phyloP scores from a whole-genome alignment of 2,888 invertebrate genomes.

The Brachyopa scutellaris region DNA sequence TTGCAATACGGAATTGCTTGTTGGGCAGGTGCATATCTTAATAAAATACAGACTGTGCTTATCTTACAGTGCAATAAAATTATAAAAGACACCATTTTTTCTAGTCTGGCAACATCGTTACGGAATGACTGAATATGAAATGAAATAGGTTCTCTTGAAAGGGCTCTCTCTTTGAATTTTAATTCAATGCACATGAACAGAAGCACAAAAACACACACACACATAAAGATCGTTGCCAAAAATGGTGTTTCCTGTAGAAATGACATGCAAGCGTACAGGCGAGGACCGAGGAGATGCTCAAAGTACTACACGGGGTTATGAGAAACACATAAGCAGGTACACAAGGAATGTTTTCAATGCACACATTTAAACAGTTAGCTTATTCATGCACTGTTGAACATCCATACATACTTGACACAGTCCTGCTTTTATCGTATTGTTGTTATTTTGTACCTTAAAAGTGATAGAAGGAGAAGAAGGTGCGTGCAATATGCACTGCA shows the following conservation, averaged over 20 bases:
- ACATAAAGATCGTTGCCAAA: conserved; percentile 9
- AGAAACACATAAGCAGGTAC: neutral
- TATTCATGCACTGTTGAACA: conserved; percentile 16
- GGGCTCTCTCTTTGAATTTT: neutral
- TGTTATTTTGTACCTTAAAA: conserved; percentile 6
- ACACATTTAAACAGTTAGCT: conserved; percentile 20
- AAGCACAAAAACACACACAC: too few relatives aligned
- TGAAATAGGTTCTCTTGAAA: neutral
- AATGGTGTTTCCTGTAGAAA: conserved; percentile 14
- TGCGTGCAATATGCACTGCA: conserved; percentile 9
- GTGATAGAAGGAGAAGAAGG: neutral
- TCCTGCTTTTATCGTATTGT: conserved; percentile 39
- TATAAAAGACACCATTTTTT: too few relatives aligned
- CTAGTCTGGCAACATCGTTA: neutral
- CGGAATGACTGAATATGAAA: conserved; percentile 22
- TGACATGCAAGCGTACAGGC: conserved; percentile 10
- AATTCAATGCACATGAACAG: too few relatives aligned
- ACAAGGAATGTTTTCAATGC: conserved; percentile 18
- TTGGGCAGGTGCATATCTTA: too few relatives aligned
- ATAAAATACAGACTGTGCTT: too few relatives aligned
- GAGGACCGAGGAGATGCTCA: too few relatives aligned
- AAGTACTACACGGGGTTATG: neutral
- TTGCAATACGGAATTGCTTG: too few relatives aligned
- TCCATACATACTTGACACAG: conserved; percentile 62
- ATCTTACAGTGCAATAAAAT: too few relatives aligned